Evolutionary conservation across 1,140 invertebrate species (phyloP), one percentile per base, ranked within the genome.

Genomic region (Papilio polyxenes): DNA sequence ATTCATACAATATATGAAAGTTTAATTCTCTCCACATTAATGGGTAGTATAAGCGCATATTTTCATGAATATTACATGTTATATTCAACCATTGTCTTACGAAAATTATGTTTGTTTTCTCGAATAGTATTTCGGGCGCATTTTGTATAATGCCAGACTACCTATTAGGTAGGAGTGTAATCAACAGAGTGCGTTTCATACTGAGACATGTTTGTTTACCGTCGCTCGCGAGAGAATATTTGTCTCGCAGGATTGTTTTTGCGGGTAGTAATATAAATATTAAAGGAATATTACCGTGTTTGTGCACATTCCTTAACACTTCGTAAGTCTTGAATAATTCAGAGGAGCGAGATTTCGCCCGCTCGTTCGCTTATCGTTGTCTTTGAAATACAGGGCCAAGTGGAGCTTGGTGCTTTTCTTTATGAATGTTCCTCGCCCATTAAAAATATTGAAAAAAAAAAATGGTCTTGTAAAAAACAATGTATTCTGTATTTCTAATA

Each of bases 211-310:
- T 84, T 84, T 86, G 84, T 86, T 89, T 87, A 82, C 83, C 83
- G 79, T 84, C 80, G 87, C 89, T 89, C 86, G 85, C 85, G 87
- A 86, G 81, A 75, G 81, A 90, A 88, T 90, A 85, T 87, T 83
- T 87, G 86, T 89, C 88, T 87, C 86, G 82, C 69, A 72, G 84
- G 87, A 89, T 89, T 90, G 85, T 88, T 88, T 88, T 85, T 87
- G 86, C 85, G 86, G 85, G 85, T 85, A 82, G 86, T 90, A 92
- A 89, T 92, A 89, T 92, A 88, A 93, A 93, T 92, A 92, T 92
- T 92, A 89, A 91, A 92, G 82, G 89, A 88, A 92, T 92, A 92
- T 89, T 88, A 91, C 83, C 53, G 83, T 91, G 89, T 90, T 92
- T 92, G 87, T 83, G 88, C 83, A 91, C 87, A 91, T 86, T 88